Percentiles rank a stretch among this genome's conserved stretches.
Conservation (phyloP, 2,888 invertebrate genomes). For the Punctoribates punctum region DNA sequence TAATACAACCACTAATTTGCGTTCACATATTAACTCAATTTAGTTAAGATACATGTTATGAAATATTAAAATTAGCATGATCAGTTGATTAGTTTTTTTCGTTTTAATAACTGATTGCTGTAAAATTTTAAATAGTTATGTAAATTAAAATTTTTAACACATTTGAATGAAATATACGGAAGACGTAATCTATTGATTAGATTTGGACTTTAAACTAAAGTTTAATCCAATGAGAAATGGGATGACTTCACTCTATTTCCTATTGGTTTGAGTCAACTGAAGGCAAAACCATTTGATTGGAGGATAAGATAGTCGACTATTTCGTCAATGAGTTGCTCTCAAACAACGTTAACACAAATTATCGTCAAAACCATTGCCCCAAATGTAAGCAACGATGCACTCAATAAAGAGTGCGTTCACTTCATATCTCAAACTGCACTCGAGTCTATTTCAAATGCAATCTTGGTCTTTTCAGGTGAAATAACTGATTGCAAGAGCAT, state of each 20-base stretch:
- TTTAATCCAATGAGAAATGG: background rate
- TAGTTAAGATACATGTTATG: too few relatives aligned
- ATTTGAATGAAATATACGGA: background rate
- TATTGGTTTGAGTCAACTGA: background rate
- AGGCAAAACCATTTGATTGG: background rate
- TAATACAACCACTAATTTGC: too few relatives aligned
- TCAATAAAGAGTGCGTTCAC: background rate
- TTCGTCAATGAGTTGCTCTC: background rate
- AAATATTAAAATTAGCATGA: too few relatives aligned
- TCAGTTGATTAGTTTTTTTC: too few relatives aligned
- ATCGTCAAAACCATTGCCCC: background rate
- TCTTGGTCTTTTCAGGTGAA: too few relatives aligned
- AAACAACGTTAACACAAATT: background rate
- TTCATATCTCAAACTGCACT: too few relatives aligned
- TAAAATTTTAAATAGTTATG: background rate
- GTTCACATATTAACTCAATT: too few relatives aligned
- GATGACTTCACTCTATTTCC: conserved; percentile 4
- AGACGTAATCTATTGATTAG: conserved; percentile 5
- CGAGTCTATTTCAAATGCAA: background rate
- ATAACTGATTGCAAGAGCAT: too few relatives aligned
- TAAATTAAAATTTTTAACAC: background rate
- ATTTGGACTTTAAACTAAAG: conserved; percentile 12
- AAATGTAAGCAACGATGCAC: background rate
- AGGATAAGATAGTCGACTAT: background rate
- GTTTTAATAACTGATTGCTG: too few relatives aligned